These are phyloP conservation scores for Lasioglossum baleicum DNA, from an alignment of 1,140 invertebrate genomes.

Conservation along the genomic window DNA sequence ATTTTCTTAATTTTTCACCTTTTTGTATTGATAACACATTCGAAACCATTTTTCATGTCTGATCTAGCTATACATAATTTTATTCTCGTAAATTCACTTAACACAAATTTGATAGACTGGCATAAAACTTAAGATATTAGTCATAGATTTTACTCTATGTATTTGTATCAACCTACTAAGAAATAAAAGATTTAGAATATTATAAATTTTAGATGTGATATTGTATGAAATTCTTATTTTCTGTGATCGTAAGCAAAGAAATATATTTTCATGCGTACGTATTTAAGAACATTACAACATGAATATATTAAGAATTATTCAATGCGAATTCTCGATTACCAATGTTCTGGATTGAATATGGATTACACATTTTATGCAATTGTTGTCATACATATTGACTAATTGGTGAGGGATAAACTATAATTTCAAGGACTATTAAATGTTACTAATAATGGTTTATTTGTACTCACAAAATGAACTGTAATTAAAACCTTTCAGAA, in stretches of 20 bases:
- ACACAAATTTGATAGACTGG: constrained; percentile 24
- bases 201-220: constrained; percentile 8
- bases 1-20: not conserved
- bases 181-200: constrained; percentile 41
- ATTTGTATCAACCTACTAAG: constrained; percentile 41
- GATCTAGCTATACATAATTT: constrained; percentile 30
- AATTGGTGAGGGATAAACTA: constrained; percentile 34
- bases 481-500: constrained; percentile 45
- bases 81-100: constrained; percentile 11
- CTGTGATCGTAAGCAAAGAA: not conserved
- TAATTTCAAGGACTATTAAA: constrained; percentile 19
- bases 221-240: constrained; percentile 11
- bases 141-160: constrained; percentile 33
- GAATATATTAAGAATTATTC: not conserved
- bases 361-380: not conserved
- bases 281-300: not conserved
- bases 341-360: not conserved
- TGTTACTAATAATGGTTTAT: constrained; percentile 5
- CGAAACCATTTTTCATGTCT: constrained; percentile 25
- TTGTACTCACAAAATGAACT: constrained; percentile 8
- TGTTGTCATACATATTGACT: constrained; percentile 2
- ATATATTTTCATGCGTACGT: constrained; percentile 3
- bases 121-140: constrained; percentile 27
- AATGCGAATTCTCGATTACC: not conserved
- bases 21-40: not conserved